Base-by-base conservation (phyloP, 2,888 invertebrate genomes). In the Eupithecia inturbata region DNA sequence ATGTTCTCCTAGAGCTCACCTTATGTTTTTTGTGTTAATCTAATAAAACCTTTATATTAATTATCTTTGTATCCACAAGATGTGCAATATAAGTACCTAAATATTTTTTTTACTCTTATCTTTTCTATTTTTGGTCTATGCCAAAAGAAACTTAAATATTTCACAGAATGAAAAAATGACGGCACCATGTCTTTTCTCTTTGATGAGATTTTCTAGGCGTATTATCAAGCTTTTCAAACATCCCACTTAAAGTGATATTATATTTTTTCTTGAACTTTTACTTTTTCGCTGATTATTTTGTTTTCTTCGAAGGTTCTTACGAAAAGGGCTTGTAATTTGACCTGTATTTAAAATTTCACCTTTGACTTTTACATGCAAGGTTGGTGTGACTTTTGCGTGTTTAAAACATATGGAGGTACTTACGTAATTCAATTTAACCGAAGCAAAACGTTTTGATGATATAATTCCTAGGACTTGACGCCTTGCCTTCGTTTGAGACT, bases 311-410 rank as follows among this genome's bases (percentile, higher is more conserved):
- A 33, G 63, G 7, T 16, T 62, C 36, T 36, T 22, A 33, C 28
- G 19, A 63, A 66, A 41, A 39, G 14, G 53, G 14, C 62, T 31
- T 28, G 2, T 39, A 22, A 39, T 74, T 77, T 39, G 72, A 73
- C 74, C 73, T 70, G 67, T 69, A 73, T 73, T 73, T n/a, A 3
- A 67, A 67, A 72, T 45, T 68, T 75, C 68, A 78, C 76, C 69
- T 74, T 78, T 76, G 78, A 80, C 77, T 74, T 78, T 76, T 70
- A 71, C 70, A 70, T 69, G 79, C 69, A 74, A 78, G 75, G 76
- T 74, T 62, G 72, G 26, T 68, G 71, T 62, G 76, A 73, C 74
- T 73, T 74, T 75, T 41, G 75, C 72, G 71, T 79, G 71, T 49
- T 64, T 60, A 64, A 64, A 60, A 66, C 33, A 68, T 68, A 74